A percentile compares a stretch with the other conserved stretches of the same genome.
These are phyloP conservation scores for Polylopha cassiicola DNA, from an alignment of 2,888 invertebrate species.

Conservation along the genomic window DNA sequence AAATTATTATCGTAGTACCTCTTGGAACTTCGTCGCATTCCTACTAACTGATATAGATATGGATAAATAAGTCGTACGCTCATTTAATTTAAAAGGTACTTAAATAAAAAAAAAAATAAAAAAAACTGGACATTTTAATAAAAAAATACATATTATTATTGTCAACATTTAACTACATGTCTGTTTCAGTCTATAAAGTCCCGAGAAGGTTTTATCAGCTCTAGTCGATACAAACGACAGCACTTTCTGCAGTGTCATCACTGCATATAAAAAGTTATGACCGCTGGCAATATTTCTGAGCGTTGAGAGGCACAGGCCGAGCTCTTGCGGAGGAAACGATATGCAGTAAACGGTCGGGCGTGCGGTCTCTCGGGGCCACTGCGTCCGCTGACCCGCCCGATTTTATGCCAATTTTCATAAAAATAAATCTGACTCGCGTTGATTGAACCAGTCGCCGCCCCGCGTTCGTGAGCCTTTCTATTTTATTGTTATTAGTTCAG, in stretches of 20 bases:
- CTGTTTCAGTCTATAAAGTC: too few species aligned
- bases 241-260: constrained; percentile 76
- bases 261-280: constrained; percentile 78
- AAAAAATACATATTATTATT: too few species aligned
- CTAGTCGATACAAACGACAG: constrained; percentile 37
- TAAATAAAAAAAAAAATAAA: too few species aligned
- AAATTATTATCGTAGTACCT: too few species aligned
- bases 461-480: constrained; percentile 68
- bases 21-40: too few species aligned
- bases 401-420: constrained; percentile 78
- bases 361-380: constrained; percentile 71
- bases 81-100: too few species aligned
- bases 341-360: constrained; percentile 77
- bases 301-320: constrained; percentile 39
- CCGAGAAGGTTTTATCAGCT: constrained; percentile 36
- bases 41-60: too few species aligned
- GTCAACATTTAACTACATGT: too few species aligned
- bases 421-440: constrained; percentile 75
- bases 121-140: too few species aligned
- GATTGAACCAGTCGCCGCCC: constrained; percentile 75
- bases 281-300: constrained; percentile 72
- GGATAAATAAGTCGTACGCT: too few species aligned
- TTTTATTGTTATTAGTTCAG: constrained; percentile 76
- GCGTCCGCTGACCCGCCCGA: constrained; percentile 69
- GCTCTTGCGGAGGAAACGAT: constrained; percentile 66